Conservation (phyloP, 2,888 invertebrate genomes). For the Masnerella sp. region DNA sequence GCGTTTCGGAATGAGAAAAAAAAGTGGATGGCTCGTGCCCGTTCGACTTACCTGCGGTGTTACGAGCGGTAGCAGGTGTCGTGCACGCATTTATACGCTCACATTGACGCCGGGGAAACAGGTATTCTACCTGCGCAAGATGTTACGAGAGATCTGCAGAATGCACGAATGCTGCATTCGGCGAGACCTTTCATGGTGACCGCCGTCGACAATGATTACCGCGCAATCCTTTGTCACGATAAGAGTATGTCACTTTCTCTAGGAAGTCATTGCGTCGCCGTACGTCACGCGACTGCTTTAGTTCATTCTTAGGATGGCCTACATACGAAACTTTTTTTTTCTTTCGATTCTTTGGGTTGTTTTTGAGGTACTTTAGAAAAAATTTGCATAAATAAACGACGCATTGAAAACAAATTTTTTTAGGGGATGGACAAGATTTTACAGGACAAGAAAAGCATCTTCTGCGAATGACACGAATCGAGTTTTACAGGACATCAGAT, state of each 20-base stretch:
- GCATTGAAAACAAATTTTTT: no score
- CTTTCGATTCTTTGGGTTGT: no score
- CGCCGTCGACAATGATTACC: constrained; percentile 46
- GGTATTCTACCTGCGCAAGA: constrained; percentile 71
- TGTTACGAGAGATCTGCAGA: constrained; percentile 67
- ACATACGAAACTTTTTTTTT: no score
- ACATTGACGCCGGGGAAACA: constrained; percentile 62
- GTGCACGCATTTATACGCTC: constrained; percentile 66
- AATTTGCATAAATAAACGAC: no score
- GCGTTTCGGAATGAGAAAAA: constrained; percentile 31
- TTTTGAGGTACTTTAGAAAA: no score
- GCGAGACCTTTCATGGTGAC: constrained; percentile 35
- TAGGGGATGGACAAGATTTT: no score
- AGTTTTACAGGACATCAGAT: no score
- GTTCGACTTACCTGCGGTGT: constrained; percentile 63
- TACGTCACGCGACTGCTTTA: constrained; percentile 23
- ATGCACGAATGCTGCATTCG: constrained; percentile 58
- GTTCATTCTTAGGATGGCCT: neutral
- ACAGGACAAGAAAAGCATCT: no score
- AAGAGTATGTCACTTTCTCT: constrained; percentile 42
- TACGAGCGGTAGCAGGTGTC: constrained; percentile 72
- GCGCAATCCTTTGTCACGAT: constrained; percentile 38
- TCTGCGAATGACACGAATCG: no score
- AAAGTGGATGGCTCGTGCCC: constrained; percentile 67
- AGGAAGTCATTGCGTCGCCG: constrained; percentile 25